Evolutionary conservation across 2,888 invertebrate species (phyloP).

Genomic region (Barypeithes pellucidus): DNA sequence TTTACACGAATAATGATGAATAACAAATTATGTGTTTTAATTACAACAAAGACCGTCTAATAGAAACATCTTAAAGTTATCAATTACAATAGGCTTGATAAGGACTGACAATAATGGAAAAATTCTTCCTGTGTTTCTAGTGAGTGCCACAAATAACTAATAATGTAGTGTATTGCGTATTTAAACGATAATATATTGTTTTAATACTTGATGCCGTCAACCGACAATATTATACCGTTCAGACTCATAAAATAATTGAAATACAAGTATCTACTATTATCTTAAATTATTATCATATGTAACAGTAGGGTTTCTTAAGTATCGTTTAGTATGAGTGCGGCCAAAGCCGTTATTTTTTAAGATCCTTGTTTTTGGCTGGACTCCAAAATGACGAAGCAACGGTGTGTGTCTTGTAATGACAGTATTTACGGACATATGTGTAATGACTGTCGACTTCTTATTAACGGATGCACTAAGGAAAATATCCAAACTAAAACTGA

Average conservation of each 20-base stretch:
- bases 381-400: constrained; percentile 16
- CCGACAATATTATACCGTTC: constrained; percentile 44
- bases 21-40: neutral
- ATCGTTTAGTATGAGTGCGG: constrained; percentile 36
- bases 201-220: constrained; percentile 41
- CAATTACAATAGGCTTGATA: constrained; percentile 4
- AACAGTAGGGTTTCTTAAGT: constrained; percentile 47
- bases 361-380: constrained; percentile 7
- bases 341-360: constrained; percentile 35
- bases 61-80: neutral
- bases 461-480: constrained; percentile 8
- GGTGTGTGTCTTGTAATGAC: constrained; percentile 10
- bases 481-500: constrained; percentile 19
- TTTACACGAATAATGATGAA: neutral
- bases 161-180: constrained; percentile 30
- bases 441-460: constrained; percentile 28
- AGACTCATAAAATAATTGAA: constrained; percentile 50
- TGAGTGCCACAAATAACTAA: constrained; percentile 16
- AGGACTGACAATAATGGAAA: constrained; percentile 33
- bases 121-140: constrained; percentile 22
- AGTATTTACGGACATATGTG: constrained; percentile 39
- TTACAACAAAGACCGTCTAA: constrained; percentile 1
- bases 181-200: constrained; percentile 37
- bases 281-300: constrained; percentile 43
- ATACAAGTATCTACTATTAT: constrained; percentile 50